A percentile compares a stretch with the other conserved stretches of the same genome.
Conservation (phyloP, 30 jellyfish, hydroid and myxozoan genomes). For the Pseudorhiza aurosa region DNA sequence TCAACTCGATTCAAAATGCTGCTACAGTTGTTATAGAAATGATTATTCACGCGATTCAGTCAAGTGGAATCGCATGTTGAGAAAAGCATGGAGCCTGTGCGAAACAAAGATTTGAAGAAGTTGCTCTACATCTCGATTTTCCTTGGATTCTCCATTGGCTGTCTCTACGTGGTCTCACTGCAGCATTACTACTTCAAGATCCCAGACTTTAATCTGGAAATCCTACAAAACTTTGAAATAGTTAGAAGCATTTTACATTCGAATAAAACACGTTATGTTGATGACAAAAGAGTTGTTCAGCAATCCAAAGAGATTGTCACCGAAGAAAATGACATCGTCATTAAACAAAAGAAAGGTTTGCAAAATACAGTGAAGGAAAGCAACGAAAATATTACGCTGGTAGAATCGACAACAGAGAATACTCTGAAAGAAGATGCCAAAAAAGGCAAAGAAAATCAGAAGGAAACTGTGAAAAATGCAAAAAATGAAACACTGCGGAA, state of each 20-base stretch:
- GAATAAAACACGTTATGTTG: conserved; percentile 2
- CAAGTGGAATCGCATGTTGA: too few species aligned
- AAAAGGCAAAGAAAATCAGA: not conserved
- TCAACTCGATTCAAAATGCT: too few species aligned
- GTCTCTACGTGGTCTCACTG: conserved; percentile 18
- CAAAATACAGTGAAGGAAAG: not conserved
- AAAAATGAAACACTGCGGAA: not conserved
- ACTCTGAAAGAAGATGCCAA: not conserved
- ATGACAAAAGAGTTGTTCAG: not conserved
- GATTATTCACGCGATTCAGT: too few species aligned
- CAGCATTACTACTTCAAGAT: not conserved
- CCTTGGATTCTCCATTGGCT: conserved; percentile 29
- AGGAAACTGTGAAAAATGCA: not conserved
- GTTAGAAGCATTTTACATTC: not conserved
- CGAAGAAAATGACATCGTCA: too few species aligned
- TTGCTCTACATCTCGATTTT: conserved; percentile 14
- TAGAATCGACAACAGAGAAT: not conserved
- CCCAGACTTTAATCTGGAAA: conserved; percentile 13
- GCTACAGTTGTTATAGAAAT: too few species aligned
- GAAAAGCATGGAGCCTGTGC: conserved; percentile 29
- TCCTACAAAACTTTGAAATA: conserved; percentile 14
- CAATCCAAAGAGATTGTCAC: not conserved
- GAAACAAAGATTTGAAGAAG: conserved; percentile 25
- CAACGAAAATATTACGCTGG: not conserved
- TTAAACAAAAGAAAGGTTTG: too few species aligned